Evolutionary conservation across 2,113 vertebrate species (phyloP), one percentile per base, ranked within the genome.

Genomic region (Myotis davidii): DNA sequence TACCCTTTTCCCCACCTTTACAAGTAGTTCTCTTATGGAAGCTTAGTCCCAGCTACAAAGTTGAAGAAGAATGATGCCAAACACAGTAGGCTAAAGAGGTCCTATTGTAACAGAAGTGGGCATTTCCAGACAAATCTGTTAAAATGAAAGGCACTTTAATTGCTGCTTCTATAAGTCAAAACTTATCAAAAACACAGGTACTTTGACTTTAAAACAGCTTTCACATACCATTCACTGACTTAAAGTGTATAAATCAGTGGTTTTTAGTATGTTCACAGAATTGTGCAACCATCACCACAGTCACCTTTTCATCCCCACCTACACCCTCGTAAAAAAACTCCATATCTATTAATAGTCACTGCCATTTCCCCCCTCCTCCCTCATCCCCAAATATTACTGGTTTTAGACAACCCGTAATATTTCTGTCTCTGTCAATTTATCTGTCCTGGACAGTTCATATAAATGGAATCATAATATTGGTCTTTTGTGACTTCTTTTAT

Each of bases 51-150:
- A 88, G 27, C n/a, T 42, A 79, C 52, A 78, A 12, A 81, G 34
- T 14, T 83, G 65, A 34, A 65, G 37, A 86, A 77, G 64, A 95
- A 39, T 79, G 42, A 79, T 79, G 65, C 29, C 45, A 88, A 65
- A 65, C n/a, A 72, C n/a, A 64, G 39, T 70, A 88, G 67, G 45
- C 48, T 74, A 21, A 91, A 88, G 69, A 91, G 64, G 27, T 32
- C 72, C 42, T 48, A 17, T 74, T 48, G 14, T 48, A 45, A 39
- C 8, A 48, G 42, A 74, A 32, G 65, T 79, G 9, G 90, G 16
- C 45, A 25, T 95, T 96, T 96, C 54, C 32, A 93, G 39, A 85
- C 29, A 92, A 37, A 85, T 77, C 59, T 48, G 4, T 78, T 92
- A 84, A 0, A 84, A 12, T 82, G 70, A 61, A 79, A 77, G 39